Conservation (phyloP, 2,113 vertebrate species). For the Felis chaus region DNA sequence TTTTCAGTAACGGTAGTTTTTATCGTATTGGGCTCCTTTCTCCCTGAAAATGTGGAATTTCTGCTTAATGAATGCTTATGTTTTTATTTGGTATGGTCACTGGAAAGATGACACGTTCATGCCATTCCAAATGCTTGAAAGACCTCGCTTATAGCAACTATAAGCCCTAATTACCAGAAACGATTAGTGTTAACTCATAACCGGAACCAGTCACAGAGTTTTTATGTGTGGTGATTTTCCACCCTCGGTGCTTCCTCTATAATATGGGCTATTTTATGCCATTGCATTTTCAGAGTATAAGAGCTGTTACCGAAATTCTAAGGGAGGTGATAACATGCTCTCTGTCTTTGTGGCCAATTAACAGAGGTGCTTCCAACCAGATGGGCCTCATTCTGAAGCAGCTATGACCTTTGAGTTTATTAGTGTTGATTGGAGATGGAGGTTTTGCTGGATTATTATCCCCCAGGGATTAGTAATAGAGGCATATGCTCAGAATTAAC, state of each 20-base stretch:
- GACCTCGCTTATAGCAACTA: neutral
- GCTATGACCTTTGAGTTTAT: neutral
- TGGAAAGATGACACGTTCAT: neutral
- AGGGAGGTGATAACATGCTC: conserved; percentile 48
- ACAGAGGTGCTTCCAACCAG: conserved; percentile 12
- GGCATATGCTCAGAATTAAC: neutral
- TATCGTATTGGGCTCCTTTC: neutral
- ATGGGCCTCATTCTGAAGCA: neutral
- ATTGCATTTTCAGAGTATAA: neutral
- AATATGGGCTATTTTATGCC: neutral
- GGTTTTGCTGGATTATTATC: neutral
- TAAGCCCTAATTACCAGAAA: neutral
- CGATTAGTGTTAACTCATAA: neutral
- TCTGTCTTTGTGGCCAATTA: conserved; percentile 32
- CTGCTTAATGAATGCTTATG: neutral
- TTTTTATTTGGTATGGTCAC: neutral
- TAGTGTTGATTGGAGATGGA: neutral
- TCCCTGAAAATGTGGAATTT: neutral
- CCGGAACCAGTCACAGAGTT: neutral
- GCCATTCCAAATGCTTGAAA: neutral
- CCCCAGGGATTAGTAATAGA: neutral
- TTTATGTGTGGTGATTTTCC: neutral
- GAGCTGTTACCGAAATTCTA: neutral
- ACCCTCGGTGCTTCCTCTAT: neutral
- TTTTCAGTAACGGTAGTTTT: neutral